Base-by-base conservation (phyloP, 2,797 vertebrate genomes). In the Propithecus deckenii region DNA sequence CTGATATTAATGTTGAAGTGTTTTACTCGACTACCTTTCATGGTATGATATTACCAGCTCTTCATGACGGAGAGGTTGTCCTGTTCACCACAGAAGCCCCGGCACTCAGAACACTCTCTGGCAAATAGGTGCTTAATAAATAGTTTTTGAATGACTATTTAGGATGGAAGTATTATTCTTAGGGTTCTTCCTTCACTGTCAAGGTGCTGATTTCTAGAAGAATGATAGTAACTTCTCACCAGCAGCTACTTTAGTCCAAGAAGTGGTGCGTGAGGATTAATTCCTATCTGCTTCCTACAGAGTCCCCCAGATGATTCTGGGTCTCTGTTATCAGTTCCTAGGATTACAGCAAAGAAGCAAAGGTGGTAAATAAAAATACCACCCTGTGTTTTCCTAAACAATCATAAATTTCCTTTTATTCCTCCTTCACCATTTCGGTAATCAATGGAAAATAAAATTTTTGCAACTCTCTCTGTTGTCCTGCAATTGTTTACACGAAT, bases 401-500 rank as follows among this genome's bases (percentile, higher is more conserved):
- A 38, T 80, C 13, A 79, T n/a, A 43, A 38, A 52, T 76, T 79
- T 93, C 83, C 74, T 89, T 81, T 81, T 81, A 93, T 93, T 96
- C 41, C 46, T 59, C 69, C 32, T 57, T 87, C 35, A 71, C 30
- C 15, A 25, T 88, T 76, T 92, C 28, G 38, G 23, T 69, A 83
- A 86, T 95, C 48, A 35, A 35, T 41, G n/a, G 79, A 52, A 96
- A n/a, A 76, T 79, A 67, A 71, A 91, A 80, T 43, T 65, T 88
- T 86, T 67, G 12, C 11, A 84, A 41, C 65, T 86, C 20, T 18
- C 25, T 71, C 55, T n/a, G 1, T 41, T 7, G 17, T 85, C 22
- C 81, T 76, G 9, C 28, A 78, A 92, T 96, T 92, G 84, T 84
- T 96, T 94, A 52, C 23, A 95, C 50, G 25, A 67, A 48, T 81